Percentiles rank a stretch among this genome's conserved stretches.
phyloP scores from a whole-genome alignment of 1,140 invertebrate genomes.

The Tetraneura akinire region DNA sequence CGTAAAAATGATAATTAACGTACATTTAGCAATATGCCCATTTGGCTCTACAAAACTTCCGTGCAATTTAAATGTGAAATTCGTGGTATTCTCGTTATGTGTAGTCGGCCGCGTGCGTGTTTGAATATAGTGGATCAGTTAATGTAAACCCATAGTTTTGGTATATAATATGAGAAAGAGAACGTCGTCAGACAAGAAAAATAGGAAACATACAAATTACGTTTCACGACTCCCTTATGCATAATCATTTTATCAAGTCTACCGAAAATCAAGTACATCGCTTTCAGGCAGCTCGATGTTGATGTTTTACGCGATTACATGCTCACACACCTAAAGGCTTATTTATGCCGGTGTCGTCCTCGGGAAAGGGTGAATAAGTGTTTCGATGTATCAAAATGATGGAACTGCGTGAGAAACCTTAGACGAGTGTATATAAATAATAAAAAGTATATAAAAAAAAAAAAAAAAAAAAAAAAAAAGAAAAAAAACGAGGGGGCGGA shows the following conservation, averaged over 20 bases:
- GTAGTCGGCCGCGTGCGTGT: background rate
- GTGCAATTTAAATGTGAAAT: background rate
- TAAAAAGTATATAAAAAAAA: slow-evolving; percentile 28
- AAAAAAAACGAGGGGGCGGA: background rate
- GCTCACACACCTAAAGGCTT: slow-evolving; percentile 45
- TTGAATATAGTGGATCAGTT: slow-evolving; percentile 11
- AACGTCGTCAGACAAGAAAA: background rate
- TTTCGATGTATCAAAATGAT: slow-evolving; percentile 50
- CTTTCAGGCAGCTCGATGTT: slow-evolving; percentile 41
- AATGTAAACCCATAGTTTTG: slow-evolving; percentile 9
- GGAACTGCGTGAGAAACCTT: slow-evolving; percentile 40
- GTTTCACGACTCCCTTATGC: slow-evolving; percentile 50
- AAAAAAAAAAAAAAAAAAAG: background rate
- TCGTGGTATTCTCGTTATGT: background rate
- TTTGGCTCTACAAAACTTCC: background rate
- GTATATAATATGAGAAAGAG: background rate
- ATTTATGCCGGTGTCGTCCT: slow-evolving; percentile 45
- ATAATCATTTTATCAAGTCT: slow-evolving; percentile 50
- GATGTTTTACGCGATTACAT: slow-evolving; percentile 45
- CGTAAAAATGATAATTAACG: too few relatives aligned
- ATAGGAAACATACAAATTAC: slow-evolving; percentile 43
- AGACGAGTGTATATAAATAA: slow-evolving; percentile 42
- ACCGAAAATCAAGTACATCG: slow-evolving; percentile 26
- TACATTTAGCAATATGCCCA: too few relatives aligned
- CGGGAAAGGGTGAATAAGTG: slow-evolving; percentile 46